A percentile compares a stretch with the other conserved stretches of the same genome.
Conservation (phyloP, 2,113 vertebrate species). For the Riparia riparia region DNA sequence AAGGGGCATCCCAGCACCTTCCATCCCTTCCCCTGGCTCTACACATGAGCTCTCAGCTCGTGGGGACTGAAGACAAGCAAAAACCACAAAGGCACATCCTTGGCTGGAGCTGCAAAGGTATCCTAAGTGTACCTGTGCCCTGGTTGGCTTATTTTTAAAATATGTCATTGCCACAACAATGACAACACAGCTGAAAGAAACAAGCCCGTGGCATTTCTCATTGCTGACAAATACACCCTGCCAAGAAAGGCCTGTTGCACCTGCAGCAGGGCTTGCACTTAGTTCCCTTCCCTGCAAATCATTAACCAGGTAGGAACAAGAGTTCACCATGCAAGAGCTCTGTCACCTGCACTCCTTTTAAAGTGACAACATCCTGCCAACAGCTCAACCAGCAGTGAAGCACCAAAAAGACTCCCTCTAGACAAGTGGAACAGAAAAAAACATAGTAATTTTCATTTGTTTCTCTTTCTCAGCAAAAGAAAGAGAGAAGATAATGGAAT, state of each 20-base stretch:
- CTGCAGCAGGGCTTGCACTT: background rate
- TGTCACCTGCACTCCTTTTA: background rate
- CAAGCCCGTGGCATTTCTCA: background rate
- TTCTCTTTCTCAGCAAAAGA: background rate
- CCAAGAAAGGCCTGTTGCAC: background rate
- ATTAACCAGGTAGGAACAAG: conserved; percentile 40
- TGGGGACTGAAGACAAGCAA: background rate
- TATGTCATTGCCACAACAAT: background rate
- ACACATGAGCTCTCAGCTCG: background rate
- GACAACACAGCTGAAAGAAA: background rate
- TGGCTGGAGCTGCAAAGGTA: background rate
- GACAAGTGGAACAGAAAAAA: background rate
- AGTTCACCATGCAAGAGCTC: background rate
- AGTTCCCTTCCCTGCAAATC: conserved; percentile 24
- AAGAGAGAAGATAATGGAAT: background rate
- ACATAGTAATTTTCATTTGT: background rate
- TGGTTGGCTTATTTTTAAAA: background rate
- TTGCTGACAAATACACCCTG: background rate
- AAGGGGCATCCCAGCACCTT: background rate
- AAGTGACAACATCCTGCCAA: background rate
- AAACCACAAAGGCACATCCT: background rate
- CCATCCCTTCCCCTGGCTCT: background rate
- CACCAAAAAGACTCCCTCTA: background rate
- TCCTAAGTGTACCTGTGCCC: background rate
- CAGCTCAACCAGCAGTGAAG: background rate